Conservation (phyloP, 1,140 invertebrate species). For the Musca domestica region DNA sequence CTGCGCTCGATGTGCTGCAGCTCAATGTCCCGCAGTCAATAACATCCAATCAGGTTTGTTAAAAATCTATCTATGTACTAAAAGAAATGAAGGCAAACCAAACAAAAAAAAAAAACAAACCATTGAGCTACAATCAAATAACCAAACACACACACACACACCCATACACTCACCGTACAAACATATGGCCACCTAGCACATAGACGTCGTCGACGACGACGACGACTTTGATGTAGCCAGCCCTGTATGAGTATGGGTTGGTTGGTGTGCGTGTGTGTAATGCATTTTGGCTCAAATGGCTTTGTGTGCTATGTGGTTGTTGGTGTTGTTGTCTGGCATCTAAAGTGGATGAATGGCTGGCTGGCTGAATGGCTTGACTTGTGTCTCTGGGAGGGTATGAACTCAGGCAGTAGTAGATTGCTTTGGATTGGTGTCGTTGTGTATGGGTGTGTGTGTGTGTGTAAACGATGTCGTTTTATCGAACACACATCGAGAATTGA, state of each 20-base stretch:
- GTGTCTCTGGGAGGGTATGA: constrained; percentile 31
- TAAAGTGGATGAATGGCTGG: too few species aligned
- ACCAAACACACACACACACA: constrained; percentile 1
- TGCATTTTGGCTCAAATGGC: not conserved
- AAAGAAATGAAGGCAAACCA: not conserved
- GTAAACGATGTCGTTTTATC: constrained; percentile 31
- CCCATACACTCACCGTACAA: too few species aligned
- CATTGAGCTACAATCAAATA: not conserved
- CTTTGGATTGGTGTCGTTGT: too few species aligned
- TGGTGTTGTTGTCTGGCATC: too few species aligned
- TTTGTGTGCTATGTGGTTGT: not conserved
- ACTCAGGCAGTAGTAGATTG: not conserved
- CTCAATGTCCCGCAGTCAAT: constrained; percentile 44
- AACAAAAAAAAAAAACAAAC: not conserved
- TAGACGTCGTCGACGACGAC: too few species aligned
- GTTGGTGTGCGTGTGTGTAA: not conserved
- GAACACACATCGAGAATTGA: constrained; percentile 47
- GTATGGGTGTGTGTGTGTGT: not conserved
- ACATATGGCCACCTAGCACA: not conserved
- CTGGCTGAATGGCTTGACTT: too few species aligned
- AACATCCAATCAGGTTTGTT: constrained; percentile 55
- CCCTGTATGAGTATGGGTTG: too few species aligned
- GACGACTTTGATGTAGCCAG: not conserved
- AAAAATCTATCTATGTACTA: constrained; percentile 54
- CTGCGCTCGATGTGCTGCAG: not conserved